Evolutionary conservation across 2,888 invertebrate species (phyloP).

Genomic region (Eustalomyia histrio): DNA sequence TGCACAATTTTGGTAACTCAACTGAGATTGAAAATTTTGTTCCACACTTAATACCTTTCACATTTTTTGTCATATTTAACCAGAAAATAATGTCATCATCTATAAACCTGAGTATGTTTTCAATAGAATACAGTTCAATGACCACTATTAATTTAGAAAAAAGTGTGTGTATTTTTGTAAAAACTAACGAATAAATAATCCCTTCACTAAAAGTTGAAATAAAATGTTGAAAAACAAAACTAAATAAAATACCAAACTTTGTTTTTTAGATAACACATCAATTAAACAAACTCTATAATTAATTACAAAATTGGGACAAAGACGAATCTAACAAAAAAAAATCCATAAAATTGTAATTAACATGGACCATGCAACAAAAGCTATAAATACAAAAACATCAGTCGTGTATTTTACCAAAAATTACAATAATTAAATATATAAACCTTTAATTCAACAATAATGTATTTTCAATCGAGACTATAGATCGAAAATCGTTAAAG

Average conservation of each 20-base stretch:
- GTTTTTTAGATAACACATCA: constrained; percentile 39
- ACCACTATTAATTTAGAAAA: constrained; percentile 38
- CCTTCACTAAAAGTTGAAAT: constrained; percentile 3
- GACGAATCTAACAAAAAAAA: neutral
- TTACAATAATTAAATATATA: constrained; percentile 45
- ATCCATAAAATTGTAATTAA: constrained; percentile 54
- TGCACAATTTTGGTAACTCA: too few species aligned
- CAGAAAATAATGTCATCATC: too few species aligned
- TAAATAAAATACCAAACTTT: constrained; percentile 23
- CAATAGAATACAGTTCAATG: constrained; percentile 38
- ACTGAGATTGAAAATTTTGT: too few species aligned
- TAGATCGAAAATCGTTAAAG: constrained; percentile 37
- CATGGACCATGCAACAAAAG: constrained; percentile 28
- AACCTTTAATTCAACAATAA: constrained; percentile 38
- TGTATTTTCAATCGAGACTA: constrained; percentile 29
- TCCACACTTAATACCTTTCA: too few species aligned
- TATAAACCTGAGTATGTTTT: too few species aligned
- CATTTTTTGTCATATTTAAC: too few species aligned
- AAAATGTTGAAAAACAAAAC: constrained; percentile 2
- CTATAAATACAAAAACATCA: constrained; percentile 3
- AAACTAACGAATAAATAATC: constrained; percentile 27
- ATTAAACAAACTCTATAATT: constrained; percentile 60
- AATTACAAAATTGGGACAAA: constrained; percentile 62
- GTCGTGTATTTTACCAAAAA: constrained; percentile 24
- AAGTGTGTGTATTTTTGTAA: neutral